Evolutionary conservation across 2,888 invertebrate species (phyloP).

Genomic region (Acronicta leporina): DNA sequence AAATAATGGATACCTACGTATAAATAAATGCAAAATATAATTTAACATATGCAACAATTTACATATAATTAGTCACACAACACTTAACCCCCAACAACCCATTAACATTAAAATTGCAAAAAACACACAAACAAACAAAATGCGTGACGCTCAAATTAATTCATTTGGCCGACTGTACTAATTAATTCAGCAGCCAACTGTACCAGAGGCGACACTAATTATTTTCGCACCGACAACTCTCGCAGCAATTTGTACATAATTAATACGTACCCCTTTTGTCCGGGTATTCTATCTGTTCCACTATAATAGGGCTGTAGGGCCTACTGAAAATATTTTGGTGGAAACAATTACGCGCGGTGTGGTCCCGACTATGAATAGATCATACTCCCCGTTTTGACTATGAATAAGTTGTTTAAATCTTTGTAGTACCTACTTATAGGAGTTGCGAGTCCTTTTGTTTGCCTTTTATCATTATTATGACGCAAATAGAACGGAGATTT

Average conservation of each 20-base stretch:
- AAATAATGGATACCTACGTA: not conserved
- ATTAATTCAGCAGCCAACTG: conserved; percentile 58
- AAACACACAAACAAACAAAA: conserved; percentile 43
- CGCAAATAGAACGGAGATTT: too few relatives aligned
- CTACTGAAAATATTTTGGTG: conserved; percentile 21
- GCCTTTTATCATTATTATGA: too few relatives aligned
- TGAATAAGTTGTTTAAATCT: not conserved
- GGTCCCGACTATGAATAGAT: conserved; percentile 22
- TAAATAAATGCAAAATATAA: not conserved
- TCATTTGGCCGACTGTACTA: conserved; percentile 56
- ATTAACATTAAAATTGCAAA: conserved; percentile 46
- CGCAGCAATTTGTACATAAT: conserved; percentile 55
- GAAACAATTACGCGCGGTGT: conserved; percentile 5
- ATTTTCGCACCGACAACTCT: conserved; percentile 53
- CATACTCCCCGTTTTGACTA: conserved; percentile 4
- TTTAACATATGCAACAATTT: conserved; percentile 2
- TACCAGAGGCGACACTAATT: conserved; percentile 55
- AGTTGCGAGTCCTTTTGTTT: too few relatives aligned
- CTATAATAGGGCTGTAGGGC: conserved; percentile 13
- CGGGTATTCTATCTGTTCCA: conserved; percentile 20
- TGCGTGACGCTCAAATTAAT: conserved; percentile 53
- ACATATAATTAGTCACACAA: conserved; percentile 18
- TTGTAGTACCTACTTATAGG: too few relatives aligned
- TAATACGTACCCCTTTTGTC: conserved; percentile 42
- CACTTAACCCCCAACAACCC: conserved; percentile 21